Base-by-base conservation (phyloP, 2,797 vertebrate species). In the Halcyon smyrnensis region DNA sequence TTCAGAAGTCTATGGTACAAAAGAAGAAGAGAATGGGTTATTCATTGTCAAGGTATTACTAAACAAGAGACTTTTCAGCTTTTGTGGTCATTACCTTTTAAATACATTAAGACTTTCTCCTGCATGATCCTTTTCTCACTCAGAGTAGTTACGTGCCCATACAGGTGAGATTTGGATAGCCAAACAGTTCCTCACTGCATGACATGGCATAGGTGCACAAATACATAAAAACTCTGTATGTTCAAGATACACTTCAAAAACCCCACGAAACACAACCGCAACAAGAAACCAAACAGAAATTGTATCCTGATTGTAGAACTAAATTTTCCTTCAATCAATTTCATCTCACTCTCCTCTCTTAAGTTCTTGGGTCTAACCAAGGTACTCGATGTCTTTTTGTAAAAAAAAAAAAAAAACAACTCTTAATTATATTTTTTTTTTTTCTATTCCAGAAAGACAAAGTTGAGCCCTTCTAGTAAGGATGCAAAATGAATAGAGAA, bases 251-350 rank as follows among this genome's bases (percentile, higher is more conserved):
- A 54, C 27, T 54, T 67, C 21, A 62, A 70, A 73, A 48, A 54
- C 34, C 12, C 8, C 12, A 13, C 18, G 62, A 71, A 48, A 41
- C 9, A 36, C 8, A 50, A 46, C 12, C 3, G 8, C 5, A 28
- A 9, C 1, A 4, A 28, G 8, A 71, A 15, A 2, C 1, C 5
- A 28, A 65, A 73, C 9, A 90, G 62, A 91, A 93, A 95, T 70
- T 96, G 34, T 68, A 96, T 94, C 82, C 77, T 91, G 81, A 95
- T 83, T 70, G 30, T 71, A 57, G 93, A 60, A 67, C 62, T 90
- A 93, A 80, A 93, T 90, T 97, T 97, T 91, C 59, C 62, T 93
- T 95, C 78, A 88, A 65, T 95, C 77, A 90, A 4, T 96, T 97
- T 96, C 60, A 73, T 78, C 18, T 96, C 37, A 56, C 57, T 91